Evolutionary conservation across 1,140 invertebrate genomes (phyloP), one percentile per base, ranked within the genome.

Genomic region (Heliothis virescens): DNA sequence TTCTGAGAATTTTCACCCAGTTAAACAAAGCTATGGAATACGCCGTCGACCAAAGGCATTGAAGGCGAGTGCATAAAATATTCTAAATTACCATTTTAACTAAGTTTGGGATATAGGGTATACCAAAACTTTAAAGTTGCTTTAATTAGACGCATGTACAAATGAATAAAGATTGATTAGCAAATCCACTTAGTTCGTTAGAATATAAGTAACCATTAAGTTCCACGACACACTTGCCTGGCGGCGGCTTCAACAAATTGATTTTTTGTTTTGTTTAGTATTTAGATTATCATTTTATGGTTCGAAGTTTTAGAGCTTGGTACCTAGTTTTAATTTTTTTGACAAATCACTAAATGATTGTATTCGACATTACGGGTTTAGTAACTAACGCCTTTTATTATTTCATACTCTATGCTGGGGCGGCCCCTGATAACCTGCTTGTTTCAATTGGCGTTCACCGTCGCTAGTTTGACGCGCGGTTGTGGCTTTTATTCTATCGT

Each of bases 111-210:
- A 67, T 67, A 85, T 79, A 79, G n/a, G n/a, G 83, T 92, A 92
- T 88, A 85, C 80, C 81, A 87, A 80, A 79, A 85, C 82, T 77
- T 83, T 91, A 90, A 91, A 87, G n/a, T n/a, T 89, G 91, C 90
- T 91, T n/a, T n/a, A n/a, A 89, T 88, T 90, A 90, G 85, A 86
- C 83, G 89, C 89, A 89, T 94, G 92, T 94, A 94, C 92, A 94
- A 94, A 92, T 90, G 79, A n/a, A 89, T 90, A 87, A 89, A 90
- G 82, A 90, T 89, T 87, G 83, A 89, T 88, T 93, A 94, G 92
- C 89, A 48, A 92, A 91, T 89, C 89, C 86, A 85, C 80, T n/a
- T 92, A 91, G 90, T 86, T 85, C 57, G 84, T n/a, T 89, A 90
- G 83, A n/a, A 83, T 83, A 86, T n/a, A 81, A 86, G 83, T 86